These are phyloP conservation scores for Melanargia galathea DNA, from an alignment of 2,888 invertebrate species.

Conservation along the genomic window DNA sequence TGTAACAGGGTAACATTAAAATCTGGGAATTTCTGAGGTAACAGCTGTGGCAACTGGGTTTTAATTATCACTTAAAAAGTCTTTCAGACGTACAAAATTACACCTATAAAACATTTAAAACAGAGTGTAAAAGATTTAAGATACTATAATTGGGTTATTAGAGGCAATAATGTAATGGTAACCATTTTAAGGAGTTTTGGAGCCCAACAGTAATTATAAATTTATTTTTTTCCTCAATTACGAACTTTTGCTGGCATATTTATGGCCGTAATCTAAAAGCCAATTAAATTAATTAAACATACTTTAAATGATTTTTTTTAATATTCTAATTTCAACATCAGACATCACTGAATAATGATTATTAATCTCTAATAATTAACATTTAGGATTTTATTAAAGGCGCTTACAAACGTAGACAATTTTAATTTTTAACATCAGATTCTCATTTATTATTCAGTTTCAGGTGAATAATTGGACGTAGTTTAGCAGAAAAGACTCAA, in stretches of 20 bases:
- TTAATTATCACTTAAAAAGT: constrained; percentile 79
- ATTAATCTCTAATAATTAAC: too few species aligned
- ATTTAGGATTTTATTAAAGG: too few species aligned
- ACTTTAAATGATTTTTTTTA: too few species aligned
- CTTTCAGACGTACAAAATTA: constrained; percentile 71
- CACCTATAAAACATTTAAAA: constrained; percentile 69
- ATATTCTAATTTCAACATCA: too few species aligned
- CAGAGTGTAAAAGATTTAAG: constrained; percentile 44
- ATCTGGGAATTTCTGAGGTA: constrained; percentile 68
- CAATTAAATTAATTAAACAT: not conserved
- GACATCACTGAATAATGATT: too few species aligned
- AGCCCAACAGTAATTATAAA: not conserved
- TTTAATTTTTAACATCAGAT: too few species aligned
- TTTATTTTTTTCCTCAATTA: not conserved
- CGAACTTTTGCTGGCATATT: not conserved
- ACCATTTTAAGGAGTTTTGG: not conserved
- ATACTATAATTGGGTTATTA: constrained; percentile 26
- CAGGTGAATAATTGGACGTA: too few species aligned
- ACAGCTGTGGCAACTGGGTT: constrained; percentile 72
- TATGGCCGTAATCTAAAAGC: not conserved
- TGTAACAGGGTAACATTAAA: constrained; percentile 46
- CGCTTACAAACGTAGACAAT: too few species aligned
- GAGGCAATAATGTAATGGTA: constrained; percentile 5
- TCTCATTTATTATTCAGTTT: too few species aligned
- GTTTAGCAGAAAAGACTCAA: too few species aligned